Base-by-base conservation (phyloP, 35 echinoderm and acorn worm genomes). In the Stichopus chloronotus region DNA sequence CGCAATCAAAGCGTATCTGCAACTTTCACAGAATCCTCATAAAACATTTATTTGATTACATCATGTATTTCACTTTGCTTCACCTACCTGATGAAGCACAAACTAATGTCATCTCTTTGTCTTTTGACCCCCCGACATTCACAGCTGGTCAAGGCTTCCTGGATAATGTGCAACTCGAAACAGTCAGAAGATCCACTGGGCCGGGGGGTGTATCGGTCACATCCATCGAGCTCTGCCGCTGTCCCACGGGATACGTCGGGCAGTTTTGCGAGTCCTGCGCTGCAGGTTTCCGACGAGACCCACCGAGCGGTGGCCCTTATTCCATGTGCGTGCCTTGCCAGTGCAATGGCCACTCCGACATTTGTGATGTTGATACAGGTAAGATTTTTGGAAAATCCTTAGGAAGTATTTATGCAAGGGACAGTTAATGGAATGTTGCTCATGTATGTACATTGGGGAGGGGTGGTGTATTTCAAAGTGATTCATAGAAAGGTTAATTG, bases 181-280 rank as follows among this genome's bases (percentile, higher is more conserved):
- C 92, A 14, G 97, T 93, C 53, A 83, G 59, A 23, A 53, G 95
- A 57, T 92, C 97, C 12, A 94, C 93, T 4, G 94, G 95, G 3
- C 94, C 92, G 4, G 88, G 88, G n/a, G 80, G 81, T 12, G 83
- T 84, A 53, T 1, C 87, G 8, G 94, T 93, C 54, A 68, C 82
- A 4, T 96, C 86, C 63, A 95, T 99, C 16, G 97, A 99, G 92
- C 93, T 99, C 56, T 99, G 97, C 78, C 63, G 76, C 52, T 99
- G 97, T 87, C 97, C 97, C 5, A 56, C 81, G 0, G 97, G 97
- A 6, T 99, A 96, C 76, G 94, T 96, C 7, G 97, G 97, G 52
- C 97, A 99, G 82, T 96, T 95, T 63, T 99, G 97, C 25, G 97
- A 99, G 90, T 99, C 97, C 24, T 99, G 97, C 81, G 92, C 93